Conservation (phyloP, 2,888 invertebrate genomes). For the Eristalinus aeneus region DNA sequence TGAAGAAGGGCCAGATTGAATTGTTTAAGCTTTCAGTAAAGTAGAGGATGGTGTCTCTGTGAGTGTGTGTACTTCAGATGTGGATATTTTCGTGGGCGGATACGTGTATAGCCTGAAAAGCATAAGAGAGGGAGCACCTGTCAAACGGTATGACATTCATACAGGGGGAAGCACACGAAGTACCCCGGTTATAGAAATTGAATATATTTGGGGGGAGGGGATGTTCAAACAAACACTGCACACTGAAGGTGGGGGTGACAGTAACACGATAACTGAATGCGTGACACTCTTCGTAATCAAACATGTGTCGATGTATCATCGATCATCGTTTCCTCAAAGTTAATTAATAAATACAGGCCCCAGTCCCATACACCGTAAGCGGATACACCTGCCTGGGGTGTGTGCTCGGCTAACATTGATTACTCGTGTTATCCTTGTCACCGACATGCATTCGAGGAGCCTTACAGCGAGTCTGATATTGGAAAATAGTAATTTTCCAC, state of each 20-base stretch:
- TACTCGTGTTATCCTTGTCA: not conserved
- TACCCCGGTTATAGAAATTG: not conserved
- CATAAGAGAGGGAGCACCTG: not conserved
- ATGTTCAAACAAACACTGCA: not conserved
- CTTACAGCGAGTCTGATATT: conserved; percentile 16
- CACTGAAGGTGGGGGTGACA: not conserved
- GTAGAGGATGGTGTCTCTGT: not conserved
- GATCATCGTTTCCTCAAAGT: conserved; percentile 51
- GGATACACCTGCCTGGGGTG: not conserved
- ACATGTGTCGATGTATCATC: conserved; percentile 50
- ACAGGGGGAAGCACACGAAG: not conserved
- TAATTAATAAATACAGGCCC: conserved; percentile 47
- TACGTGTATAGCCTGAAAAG: not conserved
- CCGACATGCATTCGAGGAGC: not conserved
- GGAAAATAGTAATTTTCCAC: conserved; percentile 34
- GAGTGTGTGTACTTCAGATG: not conserved
- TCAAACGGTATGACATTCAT: not conserved
- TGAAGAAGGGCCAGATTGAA: conserved; percentile 36
- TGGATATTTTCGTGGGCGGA: not conserved
- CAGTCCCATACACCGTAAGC: not conserved
- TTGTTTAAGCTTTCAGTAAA: conserved; percentile 7
- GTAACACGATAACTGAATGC: conserved; percentile 27
- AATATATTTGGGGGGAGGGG: not conserved
- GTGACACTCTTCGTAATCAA: conserved; percentile 31
- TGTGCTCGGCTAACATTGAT: not conserved